Evolutionary conservation across 1,140 invertebrate genomes (phyloP), one percentile per base, ranked within the genome.

Genomic region (Conus betulinus): DNA sequence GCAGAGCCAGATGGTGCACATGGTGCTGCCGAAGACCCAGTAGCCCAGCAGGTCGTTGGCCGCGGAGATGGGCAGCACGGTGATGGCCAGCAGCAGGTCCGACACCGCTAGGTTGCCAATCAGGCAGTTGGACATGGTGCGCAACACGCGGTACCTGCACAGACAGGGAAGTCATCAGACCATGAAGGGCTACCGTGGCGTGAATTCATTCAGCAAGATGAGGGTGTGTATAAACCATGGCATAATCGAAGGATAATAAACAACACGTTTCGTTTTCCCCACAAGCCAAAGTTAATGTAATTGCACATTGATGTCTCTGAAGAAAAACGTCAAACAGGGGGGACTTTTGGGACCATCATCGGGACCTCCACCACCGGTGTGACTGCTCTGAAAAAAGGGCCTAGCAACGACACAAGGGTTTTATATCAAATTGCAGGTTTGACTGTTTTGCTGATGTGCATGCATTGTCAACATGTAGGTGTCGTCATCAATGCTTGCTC

Each of bases 31-130:
- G 88, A 95, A 95, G n/a, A 94, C 90, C 95, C 95, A 95, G 91
- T 94, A 94, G 15, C 94, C 94, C 3, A 95, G 91, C 20, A 95
- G 84, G 84, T 95, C 95, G 88, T 95, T 90, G 11, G 92, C 91
- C 4, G 93, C 89, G 11, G 95, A 95, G 84, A 95, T 93, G 11
- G 95, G 95, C 74, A 95, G 87, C 20, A 95, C 95, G 13, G 95
- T 95, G 8, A 94, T 81, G 20, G 95, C 94, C 23, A 95, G 90
- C 17, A 95, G 90, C 57, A 95, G 93, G 91, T 95, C 95, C 90
- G 94, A 94, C 27, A 95, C 89, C 0, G 95, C 95, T 57, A 95
- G 90, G 89, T 95, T 95, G 11, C 94, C 95, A 53, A 95, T 95
- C 88, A 95, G 90, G 91, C 94, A 95, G 90, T 95, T 95, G 11